Evolutionary conservation across 2,888 invertebrate species (phyloP).

Genomic region (Torymus texanus): DNA sequence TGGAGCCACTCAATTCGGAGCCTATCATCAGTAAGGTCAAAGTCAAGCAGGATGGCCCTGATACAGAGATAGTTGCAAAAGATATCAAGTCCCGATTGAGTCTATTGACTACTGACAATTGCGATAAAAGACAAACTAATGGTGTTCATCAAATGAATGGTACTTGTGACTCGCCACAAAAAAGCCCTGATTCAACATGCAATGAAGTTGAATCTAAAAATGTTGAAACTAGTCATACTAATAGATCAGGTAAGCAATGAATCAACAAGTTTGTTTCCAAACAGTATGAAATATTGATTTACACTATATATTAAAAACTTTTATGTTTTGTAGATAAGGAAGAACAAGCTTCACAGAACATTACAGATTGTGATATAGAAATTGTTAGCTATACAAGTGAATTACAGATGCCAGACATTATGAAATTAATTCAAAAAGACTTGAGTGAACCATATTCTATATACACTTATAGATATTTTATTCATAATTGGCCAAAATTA

Average conservation of each 20-base stretch:
- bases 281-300: neutral
- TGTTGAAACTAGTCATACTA: constrained; percentile 72
- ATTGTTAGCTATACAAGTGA: constrained; percentile 94
- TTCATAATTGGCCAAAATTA: constrained; percentile 99
- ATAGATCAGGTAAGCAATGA: constrained; percentile 66
- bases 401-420: constrained; percentile 98
- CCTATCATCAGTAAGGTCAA: constrained; percentile 49
- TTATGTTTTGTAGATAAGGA: constrained; percentile 47
- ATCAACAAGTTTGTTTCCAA: constrained; percentile 20
- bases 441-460: constrained; percentile 99
- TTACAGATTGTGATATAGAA: constrained; percentile 72
- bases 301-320: neutral
- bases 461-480: constrained; percentile 99
- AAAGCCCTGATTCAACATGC: constrained; percentile 60
- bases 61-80: constrained; percentile 64
- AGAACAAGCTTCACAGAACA: constrained; percentile 60
- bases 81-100: constrained; percentile 71
- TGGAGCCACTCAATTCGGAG: constrained; percentile 43
- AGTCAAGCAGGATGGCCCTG: constrained; percentile 39
- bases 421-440: constrained; percentile 99
- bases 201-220: constrained; percentile 61
- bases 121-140: constrained; percentile 65
- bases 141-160: constrained; percentile 70
- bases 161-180: constrained; percentile 65
- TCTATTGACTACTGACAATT: constrained; percentile 59